Base-by-base conservation (phyloP, 2,113 vertebrate genomes). In the Saccopteryx bilineata region DNA sequence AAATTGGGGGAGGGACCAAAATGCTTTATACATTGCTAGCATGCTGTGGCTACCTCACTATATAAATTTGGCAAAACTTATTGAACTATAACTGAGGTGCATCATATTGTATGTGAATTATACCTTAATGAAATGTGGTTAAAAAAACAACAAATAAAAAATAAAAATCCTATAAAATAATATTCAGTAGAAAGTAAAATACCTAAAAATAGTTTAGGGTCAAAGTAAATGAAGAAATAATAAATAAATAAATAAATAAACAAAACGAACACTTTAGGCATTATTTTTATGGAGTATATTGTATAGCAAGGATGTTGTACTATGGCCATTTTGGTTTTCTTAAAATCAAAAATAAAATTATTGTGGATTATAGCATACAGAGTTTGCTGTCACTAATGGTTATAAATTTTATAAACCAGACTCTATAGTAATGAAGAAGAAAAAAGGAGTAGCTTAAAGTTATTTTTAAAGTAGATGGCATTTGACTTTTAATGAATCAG, bases 271-370 rank as follows among this genome's bases (percentile, higher is more conserved):
- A n/a, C 0, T 31, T 33, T 21, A 71, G 61, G 19, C 18, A 60
- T 83, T 12, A 83, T 54, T 92, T 80, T 66, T 21, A 50, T 92
- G 60, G 24, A 72, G 56, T 52, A 84, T 94, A 74, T 74, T 52
- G 66, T 7, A 13, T 66, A 39, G 19, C 8, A 87, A 92, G 48
- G 26, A 28, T 4, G 33, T 90, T 85, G 7, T 7, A 46, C n/a
- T 80, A 12, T 84, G 46, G 14, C 31, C 65, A 71, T 75, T 92
- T 88, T 46, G 50, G 58, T 39, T 90, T 23, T 54, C 23, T 89
- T 83, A 84, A 88, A 88, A 52, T 89, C 65, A 39, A 68, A 71
- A 76, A 68, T 83, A 63, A 65, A 94, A 92, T 69, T 71, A 33
- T 52, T 82, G 3, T 5, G 21, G 56, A 31, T 75, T 50, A 68